These are phyloP conservation scores for Anarrhichthys ocellatus DNA, from an alignment of 2,113 vertebrate species.

Conservation along the genomic window DNA sequence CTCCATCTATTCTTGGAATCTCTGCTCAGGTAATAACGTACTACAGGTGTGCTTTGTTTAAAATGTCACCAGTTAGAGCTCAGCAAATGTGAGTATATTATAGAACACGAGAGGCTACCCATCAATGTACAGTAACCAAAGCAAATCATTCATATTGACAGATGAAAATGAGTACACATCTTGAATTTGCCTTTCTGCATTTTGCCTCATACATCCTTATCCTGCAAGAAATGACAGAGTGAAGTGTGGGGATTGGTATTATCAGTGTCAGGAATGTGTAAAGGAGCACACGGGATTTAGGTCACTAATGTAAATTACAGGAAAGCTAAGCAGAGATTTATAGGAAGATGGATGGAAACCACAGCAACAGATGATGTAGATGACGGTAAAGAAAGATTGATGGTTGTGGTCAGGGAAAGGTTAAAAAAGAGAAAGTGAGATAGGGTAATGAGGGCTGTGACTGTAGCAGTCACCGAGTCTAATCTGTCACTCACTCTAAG, in stretches of 20 bases:
- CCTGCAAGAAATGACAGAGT: neutral
- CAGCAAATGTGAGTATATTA: constrained; percentile 22
- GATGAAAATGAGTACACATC: neutral
- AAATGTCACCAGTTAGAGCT: constrained; percentile 27
- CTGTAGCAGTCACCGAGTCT: constrained; percentile 27
- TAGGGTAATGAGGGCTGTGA: constrained; percentile 31
- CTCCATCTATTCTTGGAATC: constrained; percentile 17
- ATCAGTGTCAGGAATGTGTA: constrained; percentile 13
- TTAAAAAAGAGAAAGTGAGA: constrained; percentile 34
- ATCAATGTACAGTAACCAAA: constrained; percentile 16
- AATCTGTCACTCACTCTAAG: constrained; percentile 50
- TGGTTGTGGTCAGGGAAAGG: constrained; percentile 54
- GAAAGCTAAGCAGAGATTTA: constrained; percentile 38
- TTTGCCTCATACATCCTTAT: neutral
- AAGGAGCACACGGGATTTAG: constrained; percentile 26
- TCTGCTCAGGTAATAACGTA: neutral
- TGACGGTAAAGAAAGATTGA: constrained; percentile 47
- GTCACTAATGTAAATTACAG: constrained; percentile 52
- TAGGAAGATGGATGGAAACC: constrained; percentile 49
- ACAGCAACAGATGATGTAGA: constrained; percentile 40
- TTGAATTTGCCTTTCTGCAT: neutral
- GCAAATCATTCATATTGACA: constrained; percentile 25
- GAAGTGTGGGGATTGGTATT: neutral
- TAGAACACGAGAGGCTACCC: constrained; percentile 16
- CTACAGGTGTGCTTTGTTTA: neutral